Evolutionary conservation across 2,113 vertebrate species (phyloP).

Genomic region (Pitta sordida): DNA sequence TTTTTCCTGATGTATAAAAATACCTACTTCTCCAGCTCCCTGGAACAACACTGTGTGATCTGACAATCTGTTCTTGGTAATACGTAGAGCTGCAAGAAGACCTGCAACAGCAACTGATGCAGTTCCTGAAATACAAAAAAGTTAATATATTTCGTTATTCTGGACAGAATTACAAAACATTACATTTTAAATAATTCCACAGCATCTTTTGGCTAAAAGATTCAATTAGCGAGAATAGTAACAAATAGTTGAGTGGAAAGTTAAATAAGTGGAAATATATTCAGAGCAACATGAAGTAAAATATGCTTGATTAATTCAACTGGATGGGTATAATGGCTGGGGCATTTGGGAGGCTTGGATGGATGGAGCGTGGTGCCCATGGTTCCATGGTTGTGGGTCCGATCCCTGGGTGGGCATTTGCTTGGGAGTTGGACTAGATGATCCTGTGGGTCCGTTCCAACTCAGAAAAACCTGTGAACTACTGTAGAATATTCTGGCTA

Average conservation of each 20-base stretch:
- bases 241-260: not conserved
- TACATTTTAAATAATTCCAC: not conserved
- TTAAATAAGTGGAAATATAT: not conserved
- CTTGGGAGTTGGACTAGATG: no score
- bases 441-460: no score
- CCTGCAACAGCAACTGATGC: slow-evolving; percentile 95
- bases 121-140: slow-evolving; percentile 77
- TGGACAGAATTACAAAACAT: not conserved
- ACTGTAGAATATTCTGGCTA: not conserved
- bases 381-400: no score
- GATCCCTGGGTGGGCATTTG: no score
- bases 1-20: not conserved
- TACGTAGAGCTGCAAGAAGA: slow-evolving; percentile 87
- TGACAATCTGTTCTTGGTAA: slow-evolving; percentile 89
- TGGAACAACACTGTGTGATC: slow-evolving; percentile 94
- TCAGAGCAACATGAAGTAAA: not conserved
- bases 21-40: slow-evolving; percentile 91
- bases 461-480: no score
- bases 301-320: not conserved
- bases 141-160: not conserved
- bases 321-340: not conserved
- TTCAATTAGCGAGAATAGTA: not conserved
- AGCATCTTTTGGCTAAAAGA: not conserved
- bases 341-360: no score
- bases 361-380: no score